A percentile compares a stretch with the other conserved stretches of the same genome.
Evolutionary conservation across 2,888 invertebrate species (phyloP).

Genomic region (Harpalus rufipes): DNA sequence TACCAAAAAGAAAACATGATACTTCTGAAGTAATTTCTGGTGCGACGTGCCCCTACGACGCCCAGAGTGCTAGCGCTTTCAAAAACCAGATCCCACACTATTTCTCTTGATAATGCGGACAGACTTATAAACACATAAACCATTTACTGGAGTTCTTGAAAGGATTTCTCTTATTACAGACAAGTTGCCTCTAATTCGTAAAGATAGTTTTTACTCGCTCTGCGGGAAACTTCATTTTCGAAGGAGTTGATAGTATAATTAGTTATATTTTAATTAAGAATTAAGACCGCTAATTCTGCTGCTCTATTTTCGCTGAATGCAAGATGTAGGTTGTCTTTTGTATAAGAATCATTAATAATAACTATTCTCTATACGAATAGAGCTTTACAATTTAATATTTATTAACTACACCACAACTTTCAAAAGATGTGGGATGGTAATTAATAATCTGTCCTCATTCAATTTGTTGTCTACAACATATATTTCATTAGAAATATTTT

Average conservation of each 20-base stretch:
- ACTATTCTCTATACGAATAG: neutral
- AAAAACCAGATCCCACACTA: slow-evolving; percentile 29
- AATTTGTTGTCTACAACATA: neutral
- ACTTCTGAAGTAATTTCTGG: neutral
- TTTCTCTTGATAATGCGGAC: slow-evolving; percentile 17
- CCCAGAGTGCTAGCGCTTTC: slow-evolving; percentile 10
- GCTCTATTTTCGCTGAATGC: neutral
- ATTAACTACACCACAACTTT: neutral
- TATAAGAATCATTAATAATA: neutral
- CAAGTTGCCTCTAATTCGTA: slow-evolving; percentile 33
- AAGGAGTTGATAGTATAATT: neutral
- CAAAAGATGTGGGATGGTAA: neutral
- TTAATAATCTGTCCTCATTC: neutral
- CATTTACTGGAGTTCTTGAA: slow-evolving; percentile 43
- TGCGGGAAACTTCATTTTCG: neutral
- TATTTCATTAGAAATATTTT: neutral
- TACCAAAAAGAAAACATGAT: neutral
- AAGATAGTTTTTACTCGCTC: neutral
- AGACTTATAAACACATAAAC: slow-evolving; percentile 47
- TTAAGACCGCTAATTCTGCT: neutral
- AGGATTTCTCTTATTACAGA: slow-evolving; percentile 41
- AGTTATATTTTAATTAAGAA: slow-evolving; percentile 4
- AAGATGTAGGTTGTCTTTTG: neutral
- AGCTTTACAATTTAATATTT: neutral
- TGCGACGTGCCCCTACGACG: neutral